Base-by-base conservation (phyloP, 2,797 vertebrate genomes). In the Arnoldichthys spilopterus region DNA sequence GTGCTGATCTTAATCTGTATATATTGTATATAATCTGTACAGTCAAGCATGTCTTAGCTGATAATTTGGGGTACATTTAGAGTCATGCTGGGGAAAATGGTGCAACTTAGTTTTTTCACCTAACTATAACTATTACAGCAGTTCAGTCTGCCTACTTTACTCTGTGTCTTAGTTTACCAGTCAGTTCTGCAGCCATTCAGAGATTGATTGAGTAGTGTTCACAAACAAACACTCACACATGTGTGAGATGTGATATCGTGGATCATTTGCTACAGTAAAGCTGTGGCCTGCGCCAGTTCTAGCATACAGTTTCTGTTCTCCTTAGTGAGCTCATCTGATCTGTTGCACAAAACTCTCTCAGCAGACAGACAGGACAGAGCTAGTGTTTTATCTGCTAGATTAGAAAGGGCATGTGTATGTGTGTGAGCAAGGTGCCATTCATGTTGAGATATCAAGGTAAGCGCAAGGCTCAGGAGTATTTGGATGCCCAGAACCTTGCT, bases 91-190 rank as follows among this genome's bases (percentile, higher is more conserved):
- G 11, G 11, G 11, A 58, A 58, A 58, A 13, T 28, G 12, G 12
- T 26, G 54, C 12, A 22, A 20, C 22, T 24, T 22, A 0, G 12
- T 0, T 24, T 56, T 7, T 56, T 12, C 9, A 56, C 22, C 22
- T 24, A 12, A 24, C 7, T 24, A 6, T 28, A 47, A 61, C 34
- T 18, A 49, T 24, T 34, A 30, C 76, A 78, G 43, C 16, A 7
- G 6, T 28, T 13, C 12, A 13, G 30, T 22, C 18, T 63, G 32
- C n/a, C 63, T n/a, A n/a, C 45, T 43, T 34, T 51, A 11, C 43
- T 69, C 56, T 78, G 22, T 49, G 49, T 78, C 69, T 56, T 53
- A 53, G 28, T 32, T 64, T 63, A 68, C 30, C 67, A 62, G 67
- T 18, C 76, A 72, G 76, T 49, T 70, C 15, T 1, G 32, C 13